These are phyloP conservation scores for Phalacrocorax brasilianus DNA, from an alignment of 2,113 vertebrate species.

Conservation along the genomic window DNA sequence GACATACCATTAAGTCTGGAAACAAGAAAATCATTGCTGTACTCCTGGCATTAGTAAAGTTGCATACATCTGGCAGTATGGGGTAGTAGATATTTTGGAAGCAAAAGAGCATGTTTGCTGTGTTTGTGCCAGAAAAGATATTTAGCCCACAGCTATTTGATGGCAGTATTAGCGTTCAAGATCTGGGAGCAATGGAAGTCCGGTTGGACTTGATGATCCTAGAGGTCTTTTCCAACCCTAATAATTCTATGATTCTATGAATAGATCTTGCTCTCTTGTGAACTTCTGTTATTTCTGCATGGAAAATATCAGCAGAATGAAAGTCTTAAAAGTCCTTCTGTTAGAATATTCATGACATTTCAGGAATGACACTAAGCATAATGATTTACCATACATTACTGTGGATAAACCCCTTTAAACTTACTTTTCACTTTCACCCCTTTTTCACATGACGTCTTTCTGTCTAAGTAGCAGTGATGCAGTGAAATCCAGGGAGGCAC, in stretches of 20 bases:
- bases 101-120: background rate
- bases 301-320: background rate
- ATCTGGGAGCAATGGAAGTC: background rate
- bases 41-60: background rate
- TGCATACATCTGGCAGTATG: background rate
- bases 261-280: background rate
- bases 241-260: too few relatives aligned
- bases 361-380: background rate
- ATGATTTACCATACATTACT: background rate
- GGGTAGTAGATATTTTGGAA: background rate
- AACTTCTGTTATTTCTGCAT: background rate
- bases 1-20: background rate
- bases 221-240: too few relatives aligned
- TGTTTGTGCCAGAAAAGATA: background rate
- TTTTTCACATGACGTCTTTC: background rate
- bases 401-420: background rate
- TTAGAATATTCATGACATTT: background rate
- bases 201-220: too few relatives aligned
- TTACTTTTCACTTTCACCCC: background rate
- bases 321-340: background rate
- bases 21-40: background rate
- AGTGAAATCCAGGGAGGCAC: background rate
- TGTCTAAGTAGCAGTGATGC: background rate
- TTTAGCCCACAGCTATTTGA: slow-evolving; percentile 6
- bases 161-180: background rate